Conservation (phyloP, 2,797 vertebrate genomes). For the Valencia hispanica region DNA sequence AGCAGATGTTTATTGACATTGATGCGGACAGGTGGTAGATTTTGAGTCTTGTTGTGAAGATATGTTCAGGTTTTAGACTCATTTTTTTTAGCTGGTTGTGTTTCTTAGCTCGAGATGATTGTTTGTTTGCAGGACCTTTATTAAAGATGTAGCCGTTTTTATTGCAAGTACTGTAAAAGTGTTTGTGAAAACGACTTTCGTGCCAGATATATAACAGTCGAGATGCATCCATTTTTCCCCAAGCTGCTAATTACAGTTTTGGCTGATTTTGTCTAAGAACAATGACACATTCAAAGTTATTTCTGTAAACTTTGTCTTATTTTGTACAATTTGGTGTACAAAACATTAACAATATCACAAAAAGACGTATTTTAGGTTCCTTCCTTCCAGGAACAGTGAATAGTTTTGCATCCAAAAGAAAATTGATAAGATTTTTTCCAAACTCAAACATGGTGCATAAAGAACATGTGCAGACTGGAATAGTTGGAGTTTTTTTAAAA, state of each 20-base stretch:
- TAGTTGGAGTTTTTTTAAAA: background rate
- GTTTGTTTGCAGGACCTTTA: no score
- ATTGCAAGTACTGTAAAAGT: background rate
- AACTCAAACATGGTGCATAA: background rate
- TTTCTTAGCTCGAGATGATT: no score
- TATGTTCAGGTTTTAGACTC: conserved; percentile 12
- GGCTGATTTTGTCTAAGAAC: background rate
- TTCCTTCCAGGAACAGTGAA: background rate
- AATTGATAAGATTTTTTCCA: background rate
- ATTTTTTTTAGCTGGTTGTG: conserved; percentile 18
- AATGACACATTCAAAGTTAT: background rate
- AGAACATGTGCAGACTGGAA: background rate
- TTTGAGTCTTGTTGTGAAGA: conserved; percentile 16
- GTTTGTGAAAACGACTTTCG: background rate
- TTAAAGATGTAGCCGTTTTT: background rate
- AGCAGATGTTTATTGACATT: conserved; percentile 69
- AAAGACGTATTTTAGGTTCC: background rate
- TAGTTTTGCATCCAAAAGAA: background rate
- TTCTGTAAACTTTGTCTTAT: background rate
- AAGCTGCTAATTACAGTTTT: background rate
- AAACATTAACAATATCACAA: background rate
- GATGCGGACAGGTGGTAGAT: conserved; percentile 40
- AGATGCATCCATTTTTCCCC: background rate
- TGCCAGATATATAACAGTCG: no score
- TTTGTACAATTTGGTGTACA: background rate